phyloP scores from a whole-genome alignment of 2,797 vertebrate species.

The Spondyliosoma cantharus region DNA sequence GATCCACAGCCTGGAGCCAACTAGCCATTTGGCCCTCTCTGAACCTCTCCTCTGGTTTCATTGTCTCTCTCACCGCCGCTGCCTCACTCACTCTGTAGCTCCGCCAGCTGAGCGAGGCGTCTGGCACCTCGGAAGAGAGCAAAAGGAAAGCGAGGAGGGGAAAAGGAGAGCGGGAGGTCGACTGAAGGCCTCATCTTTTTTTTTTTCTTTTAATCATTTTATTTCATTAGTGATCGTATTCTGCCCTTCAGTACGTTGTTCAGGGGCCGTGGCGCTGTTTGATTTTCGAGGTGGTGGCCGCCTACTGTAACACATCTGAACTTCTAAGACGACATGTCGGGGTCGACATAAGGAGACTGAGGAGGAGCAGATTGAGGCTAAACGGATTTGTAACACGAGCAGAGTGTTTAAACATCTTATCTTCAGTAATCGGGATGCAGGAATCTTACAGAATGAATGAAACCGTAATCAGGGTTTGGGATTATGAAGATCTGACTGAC shows the following conservation, averaged over 20 bases:
- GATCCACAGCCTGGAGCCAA: constrained; percentile 58
- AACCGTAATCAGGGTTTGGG: not conserved
- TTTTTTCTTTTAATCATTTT: constrained; percentile 19
- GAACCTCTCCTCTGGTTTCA: constrained; percentile 55
- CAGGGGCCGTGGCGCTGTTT: not conserved
- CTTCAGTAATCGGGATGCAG: not conserved
- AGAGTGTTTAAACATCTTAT: constrained; percentile 12
- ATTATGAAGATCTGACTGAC: constrained; percentile 4
- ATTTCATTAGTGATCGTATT: constrained; percentile 24
- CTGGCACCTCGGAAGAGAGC: constrained; percentile 38
- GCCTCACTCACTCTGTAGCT: constrained; percentile 45
- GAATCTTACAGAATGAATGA: not conserved
- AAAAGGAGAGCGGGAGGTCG: not conserved
- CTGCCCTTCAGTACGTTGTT: not conserved
- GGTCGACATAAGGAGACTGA: not conserved
- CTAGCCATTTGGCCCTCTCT: constrained; percentile 59
- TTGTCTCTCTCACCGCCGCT: constrained; percentile 51
- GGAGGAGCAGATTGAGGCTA: constrained; percentile 3
- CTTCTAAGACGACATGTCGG: not conserved
- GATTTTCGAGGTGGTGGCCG: constrained; percentile 15
- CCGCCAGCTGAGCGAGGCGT: constrained; percentile 49
- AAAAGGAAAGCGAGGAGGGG: constrained; percentile 25
- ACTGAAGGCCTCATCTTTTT: constrained; percentile 11
- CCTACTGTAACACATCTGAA: not conserved
- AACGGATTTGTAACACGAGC: constrained; percentile 3